Base-by-base conservation (phyloP, 2,888 invertebrate genomes). In the Helleia helle region DNA sequence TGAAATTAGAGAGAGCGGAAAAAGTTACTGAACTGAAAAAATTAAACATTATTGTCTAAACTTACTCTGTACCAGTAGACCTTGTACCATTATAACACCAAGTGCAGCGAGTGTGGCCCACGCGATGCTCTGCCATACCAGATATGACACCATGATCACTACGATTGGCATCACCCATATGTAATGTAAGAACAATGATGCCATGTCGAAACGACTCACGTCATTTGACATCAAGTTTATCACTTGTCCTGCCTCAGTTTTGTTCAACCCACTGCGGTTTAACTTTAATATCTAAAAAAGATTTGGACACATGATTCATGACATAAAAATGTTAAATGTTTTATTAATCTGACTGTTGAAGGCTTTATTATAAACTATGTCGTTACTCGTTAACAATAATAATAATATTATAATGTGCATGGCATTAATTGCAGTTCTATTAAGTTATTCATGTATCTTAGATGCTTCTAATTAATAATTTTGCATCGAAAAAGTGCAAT, bases 181-280 rank as follows among this genome's bases (percentile, higher is more conserved):
- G 62, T 91, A 93, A 68, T 94, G 92, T 7, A 93, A 66, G 58
- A 89, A 89, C 38, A 89, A 55, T 17, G 90, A 86, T 12, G 90
- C 87, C 68, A 89, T 71, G 61, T 95, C 94, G 62, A 95, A 93
- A 48, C 93, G 87, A 54, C 90, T 89, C 3, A 94, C 93, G 62
- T 95, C 95, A 56, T 94, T 95, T 1, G 94, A 93, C 74, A 95
- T 84, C 41, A 95, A 71, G 66, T 94, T 95, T 36, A 95, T 89
- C 55, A 95, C 88, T 67, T 93, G 91, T 0, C 94, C 94, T 53
- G 91, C 67, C 77, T 87, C 55, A 67, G 90, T 89, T 63, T 88
- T 81, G 34, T 80, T 85, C 47, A 90, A 58, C 0, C 90, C 87
- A 1, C 72, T 69, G 47, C 87, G 86, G 56, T 88, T 88, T 2